Evolutionary conservation across 2,797 vertebrate genomes (phyloP).

Genomic region (Cyclopterus lumpus): DNA sequence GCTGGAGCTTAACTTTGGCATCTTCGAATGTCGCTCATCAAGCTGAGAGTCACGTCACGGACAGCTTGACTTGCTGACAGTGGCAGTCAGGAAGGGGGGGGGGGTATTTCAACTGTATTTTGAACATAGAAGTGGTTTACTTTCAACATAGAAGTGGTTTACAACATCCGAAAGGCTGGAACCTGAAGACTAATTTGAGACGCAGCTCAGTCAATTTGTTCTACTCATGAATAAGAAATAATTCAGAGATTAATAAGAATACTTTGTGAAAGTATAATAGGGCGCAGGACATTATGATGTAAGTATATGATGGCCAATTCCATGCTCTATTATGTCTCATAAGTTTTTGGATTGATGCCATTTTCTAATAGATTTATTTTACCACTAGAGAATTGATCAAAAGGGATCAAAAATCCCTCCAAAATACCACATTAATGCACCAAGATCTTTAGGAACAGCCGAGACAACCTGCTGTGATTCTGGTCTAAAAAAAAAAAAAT

Average conservation of each 20-base stretch:
- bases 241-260: not conserved
- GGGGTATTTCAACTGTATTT: not conserved
- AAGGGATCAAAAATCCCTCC: not conserved
- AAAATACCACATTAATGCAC: not conserved
- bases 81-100: too few species aligned
- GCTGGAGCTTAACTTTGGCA: conserved; percentile 2
- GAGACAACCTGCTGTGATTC: not conserved
- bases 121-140: not conserved
- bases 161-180: not conserved
- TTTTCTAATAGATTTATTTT: too few species aligned
- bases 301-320: too few species aligned
- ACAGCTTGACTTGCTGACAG: not conserved
- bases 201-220: not conserved
- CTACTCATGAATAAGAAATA: not conserved
- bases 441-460: not conserved
- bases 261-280: not conserved
- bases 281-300: too few species aligned
- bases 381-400: not conserved
- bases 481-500: too few species aligned
- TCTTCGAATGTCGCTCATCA: not conserved
- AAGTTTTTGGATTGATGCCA: not conserved
- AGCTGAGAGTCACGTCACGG: not conserved
- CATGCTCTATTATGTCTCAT: not conserved
- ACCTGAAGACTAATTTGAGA: not conserved
- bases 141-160: not conserved